Evolutionary conservation across 2,888 invertebrate genomes (phyloP).

Genomic region (Cheilosia urbana): DNA sequence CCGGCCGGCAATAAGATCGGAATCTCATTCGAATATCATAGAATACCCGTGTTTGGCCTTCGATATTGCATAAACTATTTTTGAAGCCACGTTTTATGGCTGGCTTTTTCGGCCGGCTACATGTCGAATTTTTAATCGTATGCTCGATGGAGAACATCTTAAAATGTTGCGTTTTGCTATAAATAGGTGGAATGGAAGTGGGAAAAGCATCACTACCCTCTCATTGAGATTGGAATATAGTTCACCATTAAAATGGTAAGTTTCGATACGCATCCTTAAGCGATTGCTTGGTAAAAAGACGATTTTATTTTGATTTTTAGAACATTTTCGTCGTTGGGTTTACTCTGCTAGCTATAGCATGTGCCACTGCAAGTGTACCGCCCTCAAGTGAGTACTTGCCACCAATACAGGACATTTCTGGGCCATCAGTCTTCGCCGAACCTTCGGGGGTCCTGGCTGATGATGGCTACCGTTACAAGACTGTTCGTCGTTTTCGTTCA

Average conservation of each 20-base stretch:
- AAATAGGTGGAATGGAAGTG: conserved; percentile 49
- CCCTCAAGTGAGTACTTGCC: conserved; percentile 74
- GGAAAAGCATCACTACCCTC: conserved; percentile 51
- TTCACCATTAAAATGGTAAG: conserved; percentile 59
- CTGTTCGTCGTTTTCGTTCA: conserved; percentile 48
- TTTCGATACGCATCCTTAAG: neutral
- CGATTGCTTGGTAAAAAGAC: neutral
- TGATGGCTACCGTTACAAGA: conserved; percentile 73
- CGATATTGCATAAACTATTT: conserved; percentile 36
- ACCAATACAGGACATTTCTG: conserved; percentile 63
- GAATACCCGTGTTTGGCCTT: conserved; percentile 43
- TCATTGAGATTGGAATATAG: conserved; percentile 53
- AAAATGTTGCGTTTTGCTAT: conserved; percentile 44
- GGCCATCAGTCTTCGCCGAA: neutral
- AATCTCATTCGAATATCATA: neutral
- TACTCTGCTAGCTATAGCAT: conserved; percentile 38
- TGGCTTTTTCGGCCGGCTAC: neutral
- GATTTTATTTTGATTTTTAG: conserved; percentile 26
- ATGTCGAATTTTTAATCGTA: conserved; percentile 47
- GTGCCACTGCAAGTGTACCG: conserved; percentile 17
- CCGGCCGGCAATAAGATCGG: conserved; percentile 7
- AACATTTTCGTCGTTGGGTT: conserved; percentile 56
- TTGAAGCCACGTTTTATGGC: conserved; percentile 32
- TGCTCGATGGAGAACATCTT: neutral
- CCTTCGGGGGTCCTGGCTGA: conserved; percentile 45